Evolutionary conservation across 2,113 vertebrate genomes (phyloP), one percentile per base, ranked within the genome.

Genomic region (Collichthys lucidus): DNA sequence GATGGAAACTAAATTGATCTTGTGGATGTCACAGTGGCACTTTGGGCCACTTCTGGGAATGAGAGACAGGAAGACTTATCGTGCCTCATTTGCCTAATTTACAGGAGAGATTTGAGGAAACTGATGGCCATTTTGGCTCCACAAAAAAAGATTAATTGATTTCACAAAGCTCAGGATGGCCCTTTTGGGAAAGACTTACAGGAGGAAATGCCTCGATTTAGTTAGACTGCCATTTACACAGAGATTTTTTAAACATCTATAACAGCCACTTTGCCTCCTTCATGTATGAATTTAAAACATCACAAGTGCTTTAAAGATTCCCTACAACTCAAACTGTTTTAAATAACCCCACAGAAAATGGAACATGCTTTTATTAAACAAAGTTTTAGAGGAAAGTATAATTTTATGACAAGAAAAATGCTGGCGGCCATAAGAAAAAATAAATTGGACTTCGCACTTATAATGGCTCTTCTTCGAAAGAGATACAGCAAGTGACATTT

Each of bases 101-200:
- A 83, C 85, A 50, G 56, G 50, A 35, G 84, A 86, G 83, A 86
- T 82, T 74, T 89, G 78, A 89, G 74, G 88, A 85, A 86, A 74
- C 73, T 75, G 81, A 85, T 76, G 82, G 79, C 74, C 77, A 79
- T 79, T 88, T 77, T 83, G 57, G 74, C 79, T 70, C 78, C 63
- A 12, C 47, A 74, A 68, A 81, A 79, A 84, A 85, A 26, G 90
- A 91, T 89, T 74, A 89, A 87, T 78, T 87, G 81, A 97, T 97
- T 94, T 97, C 96, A 60, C 97, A 96, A 92, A 97, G 97, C 92
- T 98, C 96, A 17, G 96, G 96, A 94, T 97, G 97, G 91, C 96
- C 95, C 96, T 97, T 97, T 95, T 95, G 95, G 94, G 90, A 83
- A 17, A 72, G 61, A 75, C 71, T 69, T 77, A 68, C 61, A 78